A percentile compares a stretch with the other conserved stretches of the same genome.
These are phyloP conservation scores for Orthosia gothica DNA, from an alignment of 2,888 invertebrate species.

Conservation along the genomic window DNA sequence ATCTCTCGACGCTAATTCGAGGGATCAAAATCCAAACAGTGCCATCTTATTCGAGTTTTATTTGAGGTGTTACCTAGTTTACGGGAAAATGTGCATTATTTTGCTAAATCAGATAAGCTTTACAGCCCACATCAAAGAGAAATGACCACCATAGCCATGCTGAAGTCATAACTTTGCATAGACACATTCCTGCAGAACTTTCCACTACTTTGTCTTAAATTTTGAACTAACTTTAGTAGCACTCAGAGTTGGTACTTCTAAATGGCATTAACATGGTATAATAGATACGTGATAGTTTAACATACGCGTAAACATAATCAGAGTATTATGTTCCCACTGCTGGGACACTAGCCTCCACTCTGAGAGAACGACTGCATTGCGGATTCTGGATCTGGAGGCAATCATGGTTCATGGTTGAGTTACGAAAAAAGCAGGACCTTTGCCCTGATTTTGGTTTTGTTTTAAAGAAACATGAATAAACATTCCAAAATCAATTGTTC, in stretches of 20 bases:
- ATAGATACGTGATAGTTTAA: too few species aligned
- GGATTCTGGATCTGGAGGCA: too few species aligned
- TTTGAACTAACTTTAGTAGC: constrained; percentile 18
- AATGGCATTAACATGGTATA: not conserved
- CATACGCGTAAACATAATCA: too few species aligned
- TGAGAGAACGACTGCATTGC: too few species aligned
- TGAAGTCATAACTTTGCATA: constrained; percentile 13
- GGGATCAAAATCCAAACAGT: too few species aligned
- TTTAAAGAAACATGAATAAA: constrained; percentile 22
- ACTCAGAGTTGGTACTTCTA: not conserved
- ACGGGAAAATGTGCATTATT: not conserved
- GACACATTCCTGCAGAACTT: constrained; percentile 3
- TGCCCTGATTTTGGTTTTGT: too few species aligned
- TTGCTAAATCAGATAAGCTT: not conserved
- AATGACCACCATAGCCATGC: constrained; percentile 9
- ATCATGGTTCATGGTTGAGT: too few species aligned
- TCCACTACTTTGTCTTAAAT: not conserved
- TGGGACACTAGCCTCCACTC: too few species aligned
- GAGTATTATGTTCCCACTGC: too few species aligned
- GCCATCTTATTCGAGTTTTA: too few species aligned
- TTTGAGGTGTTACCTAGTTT: too few species aligned
- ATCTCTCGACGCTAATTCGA: too few species aligned
- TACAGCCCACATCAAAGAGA: constrained; percentile 24
- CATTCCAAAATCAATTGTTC: constrained; percentile 34
- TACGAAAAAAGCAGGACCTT: not conserved